These are phyloP conservation scores for Prochilodus magdalenae DNA, from an alignment of 2,113 vertebrate genomes.

Conservation along the genomic window DNA sequence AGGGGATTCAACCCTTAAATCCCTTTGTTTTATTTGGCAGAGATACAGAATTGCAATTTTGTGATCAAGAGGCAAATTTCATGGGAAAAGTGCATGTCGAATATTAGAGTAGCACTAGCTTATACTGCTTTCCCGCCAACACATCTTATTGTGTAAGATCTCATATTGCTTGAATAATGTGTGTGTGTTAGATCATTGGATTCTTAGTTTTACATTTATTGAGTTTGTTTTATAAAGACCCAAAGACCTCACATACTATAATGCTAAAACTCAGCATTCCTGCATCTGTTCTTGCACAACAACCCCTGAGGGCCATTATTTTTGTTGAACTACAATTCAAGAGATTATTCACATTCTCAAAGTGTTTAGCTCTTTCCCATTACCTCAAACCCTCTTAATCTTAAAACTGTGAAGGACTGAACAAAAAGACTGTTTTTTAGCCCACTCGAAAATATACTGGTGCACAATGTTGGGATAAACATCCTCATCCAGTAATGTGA, in stretches of 20 bases:
- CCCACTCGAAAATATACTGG: conserved; percentile 9
- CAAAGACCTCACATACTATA: not conserved
- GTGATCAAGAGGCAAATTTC: conserved; percentile 6
- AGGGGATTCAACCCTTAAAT: conserved; percentile 17
- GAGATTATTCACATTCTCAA: not conserved
- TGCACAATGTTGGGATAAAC: conserved; percentile 22
- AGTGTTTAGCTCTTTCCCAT: conserved; percentile 17
- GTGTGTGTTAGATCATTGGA: not conserved
- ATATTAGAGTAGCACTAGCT: not conserved
- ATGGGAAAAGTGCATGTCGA: not conserved
- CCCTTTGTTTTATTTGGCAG: conserved; percentile 34
- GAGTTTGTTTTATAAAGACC: not conserved
- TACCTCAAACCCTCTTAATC: conserved; percentile 30
- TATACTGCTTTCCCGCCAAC: not conserved
- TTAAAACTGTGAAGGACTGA: conserved; percentile 23
- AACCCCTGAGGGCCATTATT: not conserved
- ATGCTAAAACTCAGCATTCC: not conserved
- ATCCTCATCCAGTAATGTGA: not conserved
- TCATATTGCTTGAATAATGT: not conserved
- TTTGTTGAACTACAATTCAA: conserved; percentile 1
- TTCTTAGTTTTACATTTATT: not conserved
- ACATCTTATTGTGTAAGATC: not conserved
- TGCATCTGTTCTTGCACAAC: not conserved
- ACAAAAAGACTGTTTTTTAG: not conserved
- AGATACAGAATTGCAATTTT: conserved; percentile 12